These are phyloP conservation scores for Drosophila asahinai DNA, from an alignment of 1,140 invertebrate genomes.

Conservation along the genomic window DNA sequence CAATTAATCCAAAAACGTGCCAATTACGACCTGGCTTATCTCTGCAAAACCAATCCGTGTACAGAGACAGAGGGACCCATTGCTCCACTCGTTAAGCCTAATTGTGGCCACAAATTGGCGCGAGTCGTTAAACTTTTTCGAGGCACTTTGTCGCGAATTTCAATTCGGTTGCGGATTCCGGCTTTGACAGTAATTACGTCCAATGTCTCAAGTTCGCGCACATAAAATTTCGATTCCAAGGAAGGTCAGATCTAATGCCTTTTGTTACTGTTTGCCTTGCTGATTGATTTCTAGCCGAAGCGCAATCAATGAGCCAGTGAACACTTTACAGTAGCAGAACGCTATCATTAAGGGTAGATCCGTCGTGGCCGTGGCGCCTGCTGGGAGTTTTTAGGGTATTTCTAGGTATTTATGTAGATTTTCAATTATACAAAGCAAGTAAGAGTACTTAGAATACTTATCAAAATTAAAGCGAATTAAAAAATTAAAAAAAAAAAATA, in stretches of 20 bases:
- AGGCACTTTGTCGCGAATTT: slow-evolving; percentile 55
- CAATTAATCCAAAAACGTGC: slow-evolving; percentile 39
- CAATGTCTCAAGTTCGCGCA: slow-evolving; percentile 75
- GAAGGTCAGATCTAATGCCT: slow-evolving; percentile 70
- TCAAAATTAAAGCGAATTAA: too few relatives aligned
- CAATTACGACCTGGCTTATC: slow-evolving; percentile 37
- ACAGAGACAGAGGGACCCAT: slow-evolving; percentile 22
- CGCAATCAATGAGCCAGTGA: slow-evolving; percentile 60
- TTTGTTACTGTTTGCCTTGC: slow-evolving; percentile 66
- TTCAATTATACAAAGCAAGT: too few relatives aligned
- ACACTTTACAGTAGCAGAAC: slow-evolving; percentile 67
- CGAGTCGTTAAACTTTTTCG: slow-evolving; percentile 64
- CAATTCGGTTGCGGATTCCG: slow-evolving; percentile 53
- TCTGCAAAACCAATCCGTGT: slow-evolving; percentile 34
- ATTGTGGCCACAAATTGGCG: slow-evolving; percentile 44
- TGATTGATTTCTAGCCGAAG: slow-evolving; percentile 73
- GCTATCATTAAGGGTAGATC: slow-evolving; percentile 29
- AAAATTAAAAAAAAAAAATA: too few relatives aligned
- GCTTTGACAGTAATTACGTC: slow-evolving; percentile 73
- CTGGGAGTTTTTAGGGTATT: slow-evolving; percentile 7
- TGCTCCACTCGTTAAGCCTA: slow-evolving; percentile 51
- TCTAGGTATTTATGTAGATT: not conserved
- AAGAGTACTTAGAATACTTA: too few relatives aligned
- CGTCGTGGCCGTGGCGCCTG: not conserved
- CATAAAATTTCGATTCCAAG: slow-evolving; percentile 70